Conservation (phyloP, 1,140 invertebrate genomes). For the Zelostemma sp. region DNA sequence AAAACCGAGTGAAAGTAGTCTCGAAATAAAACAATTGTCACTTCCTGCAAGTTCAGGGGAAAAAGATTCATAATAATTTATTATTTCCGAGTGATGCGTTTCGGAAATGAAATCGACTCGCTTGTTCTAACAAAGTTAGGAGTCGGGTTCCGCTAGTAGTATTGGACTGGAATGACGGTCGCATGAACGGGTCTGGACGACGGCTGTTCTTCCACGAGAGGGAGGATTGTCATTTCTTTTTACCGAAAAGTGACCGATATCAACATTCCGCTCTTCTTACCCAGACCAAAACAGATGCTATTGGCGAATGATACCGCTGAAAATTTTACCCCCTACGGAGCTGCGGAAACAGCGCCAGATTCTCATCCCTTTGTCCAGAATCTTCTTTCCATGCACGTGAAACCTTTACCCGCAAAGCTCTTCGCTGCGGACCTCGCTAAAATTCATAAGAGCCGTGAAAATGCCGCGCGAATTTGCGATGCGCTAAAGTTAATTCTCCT, state of each 20-base stretch:
- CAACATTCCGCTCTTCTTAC: neutral
- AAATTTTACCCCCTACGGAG: neutral
- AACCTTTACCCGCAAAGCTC: neutral
- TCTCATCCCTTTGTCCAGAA: neutral
- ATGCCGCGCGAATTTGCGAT: conserved; percentile 55
- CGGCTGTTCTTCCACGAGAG: too few relatives aligned
- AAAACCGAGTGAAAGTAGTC: neutral
- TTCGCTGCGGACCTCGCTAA: conserved; percentile 1
- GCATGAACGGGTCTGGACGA: too few relatives aligned
- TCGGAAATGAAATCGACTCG: conserved; percentile 40
- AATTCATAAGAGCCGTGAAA: conserved; percentile 20
- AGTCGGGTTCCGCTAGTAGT: conserved; percentile 26
- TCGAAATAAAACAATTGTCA: neutral
- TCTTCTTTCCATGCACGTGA: neutral
- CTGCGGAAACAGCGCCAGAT: neutral
- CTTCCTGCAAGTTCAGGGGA: neutral
- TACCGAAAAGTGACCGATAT: too few relatives aligned
- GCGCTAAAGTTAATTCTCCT: conserved; percentile 59
- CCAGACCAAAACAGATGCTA: neutral
- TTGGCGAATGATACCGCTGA: neutral
- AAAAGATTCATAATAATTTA: conserved; percentile 37
- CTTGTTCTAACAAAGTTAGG: conserved; percentile 37
- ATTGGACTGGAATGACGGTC: too few relatives aligned
- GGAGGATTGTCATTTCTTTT: too few relatives aligned
- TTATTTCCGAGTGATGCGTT: conserved; percentile 28